A percentile compares a stretch with the other conserved stretches of the same genome.
phyloP scores from a whole-genome alignment of 2,888 invertebrate species.

The Tholera decimalis region DNA sequence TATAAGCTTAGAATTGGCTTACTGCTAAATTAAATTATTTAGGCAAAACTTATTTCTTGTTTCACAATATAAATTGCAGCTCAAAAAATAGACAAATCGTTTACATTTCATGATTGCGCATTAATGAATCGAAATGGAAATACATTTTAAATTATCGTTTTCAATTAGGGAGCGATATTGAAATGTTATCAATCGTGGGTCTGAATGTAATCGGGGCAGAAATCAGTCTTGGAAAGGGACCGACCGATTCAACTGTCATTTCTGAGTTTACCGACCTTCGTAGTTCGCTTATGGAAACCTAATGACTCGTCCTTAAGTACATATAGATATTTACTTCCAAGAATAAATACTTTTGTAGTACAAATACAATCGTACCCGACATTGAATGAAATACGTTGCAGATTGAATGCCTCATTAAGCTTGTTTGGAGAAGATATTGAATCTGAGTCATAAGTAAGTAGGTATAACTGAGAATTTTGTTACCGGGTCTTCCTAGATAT shows the following conservation, averaged over 20 bases:
- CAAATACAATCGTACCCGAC: constrained; percentile 31
- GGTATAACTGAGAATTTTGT: constrained; percentile 10
- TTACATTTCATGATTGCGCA: constrained; percentile 44
- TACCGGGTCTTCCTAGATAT: constrained; percentile 12
- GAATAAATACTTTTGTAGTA: constrained; percentile 16
- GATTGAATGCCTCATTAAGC: constrained; percentile 44
- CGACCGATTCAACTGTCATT: constrained; percentile 51
- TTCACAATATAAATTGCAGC: not conserved
- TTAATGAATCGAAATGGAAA: constrained; percentile 59
- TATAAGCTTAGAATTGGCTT: constrained; percentile 4
- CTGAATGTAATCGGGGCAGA: constrained; percentile 59
- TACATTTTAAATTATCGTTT: constrained; percentile 63
- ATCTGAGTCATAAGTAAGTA: constrained; percentile 5
- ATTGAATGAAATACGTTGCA: constrained; percentile 35
- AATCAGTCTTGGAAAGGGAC: constrained; percentile 63
- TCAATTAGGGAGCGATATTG: constrained; percentile 61
- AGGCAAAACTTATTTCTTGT: not conserved
- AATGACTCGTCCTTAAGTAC: constrained; percentile 59
- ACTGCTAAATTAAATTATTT: constrained; percentile 10
- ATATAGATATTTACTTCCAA: constrained; percentile 34
- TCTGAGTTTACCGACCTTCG: constrained; percentile 59
- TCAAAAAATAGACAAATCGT: constrained; percentile 19
- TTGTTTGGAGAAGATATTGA: constrained; percentile 36
- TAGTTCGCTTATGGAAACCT: constrained; percentile 62
- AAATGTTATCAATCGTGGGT: constrained; percentile 63